Base-by-base conservation (phyloP, 2,113 vertebrate genomes). In the Sander lucioperca region DNA sequence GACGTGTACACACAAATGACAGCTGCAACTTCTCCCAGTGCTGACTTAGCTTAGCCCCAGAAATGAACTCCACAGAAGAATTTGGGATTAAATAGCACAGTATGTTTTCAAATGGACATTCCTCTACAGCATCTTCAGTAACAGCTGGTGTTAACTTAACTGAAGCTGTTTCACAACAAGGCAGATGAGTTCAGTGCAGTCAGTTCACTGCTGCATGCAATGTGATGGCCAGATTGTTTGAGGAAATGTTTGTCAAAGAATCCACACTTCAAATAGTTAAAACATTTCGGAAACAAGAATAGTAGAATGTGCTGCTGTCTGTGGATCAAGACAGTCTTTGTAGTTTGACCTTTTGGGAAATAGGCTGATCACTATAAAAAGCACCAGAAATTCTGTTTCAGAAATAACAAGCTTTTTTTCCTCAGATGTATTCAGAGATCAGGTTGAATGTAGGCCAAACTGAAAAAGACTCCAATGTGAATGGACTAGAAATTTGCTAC, bases 91-190 rank as follows among this genome's bases (percentile, higher is more conserved):
- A 78, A 79, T 64, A 43, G 12, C 73, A 14, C 7, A 18, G 27
- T 33, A 62, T 58, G 39, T 80, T 62, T 79, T 81, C 53, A 66
- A 54, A 54, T 45, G 6, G 30, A 80, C 84, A 82, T 85, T 85
- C 73, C 68, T 70, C 19, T 7, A 6, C 58, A 36, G 62, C 39
- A 72, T 71, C 53, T 48, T 45, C 6, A 47, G 47, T 18, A 84
- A 78, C 50, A 77, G 75, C 80, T 84, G 77, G 27, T 7, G 67
- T 39, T 36, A 78, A 57, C 65, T 54, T 36, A 23, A 25, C 30
- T 27, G 2, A 61, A 58, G 7, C 14, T 27, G 8, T 80, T 80
- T 75, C 74, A 68, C 70, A 84, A 62, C 71, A 19, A 57, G 23
- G n/a, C 53, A 54, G 48, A 64, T 18, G 13, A 70, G 27, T 43